phyloP scores from a whole-genome alignment of 2,888 invertebrate species.

The Eristalinus sepulchralis region DNA sequence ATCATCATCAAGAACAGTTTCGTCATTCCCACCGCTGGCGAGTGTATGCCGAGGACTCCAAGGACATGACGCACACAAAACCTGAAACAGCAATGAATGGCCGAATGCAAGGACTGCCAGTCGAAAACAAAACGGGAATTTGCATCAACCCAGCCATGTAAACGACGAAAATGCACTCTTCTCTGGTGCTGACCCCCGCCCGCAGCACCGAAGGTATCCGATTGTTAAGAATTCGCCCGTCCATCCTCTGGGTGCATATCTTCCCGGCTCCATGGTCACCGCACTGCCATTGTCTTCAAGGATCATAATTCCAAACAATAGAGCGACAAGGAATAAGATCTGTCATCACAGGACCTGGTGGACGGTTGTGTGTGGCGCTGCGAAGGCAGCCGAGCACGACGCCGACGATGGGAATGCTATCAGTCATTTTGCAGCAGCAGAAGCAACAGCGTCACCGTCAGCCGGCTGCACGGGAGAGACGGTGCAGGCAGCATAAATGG shows the following conservation, averaged over 20 bases:
- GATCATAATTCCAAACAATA: conserved; percentile 72
- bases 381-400: neutral
- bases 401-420: conserved; percentile 53
- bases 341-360: conserved; percentile 52
- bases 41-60: neutral
- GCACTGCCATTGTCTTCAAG: conserved; percentile 72
- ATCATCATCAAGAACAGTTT: conserved; percentile 26
- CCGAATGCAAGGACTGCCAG: conserved; percentile 57
- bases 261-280: conserved; percentile 57
- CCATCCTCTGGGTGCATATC: neutral
- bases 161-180: conserved; percentile 63
- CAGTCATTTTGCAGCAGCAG: conserved; percentile 69
- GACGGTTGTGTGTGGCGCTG: conserved; percentile 3
- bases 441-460: conserved; percentile 65
- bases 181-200: neutral
- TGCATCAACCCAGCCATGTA: conserved; percentile 68
- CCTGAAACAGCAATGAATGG: conserved; percentile 58
- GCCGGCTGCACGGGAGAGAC: conserved; percentile 45
- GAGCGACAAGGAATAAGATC: conserved; percentile 71
- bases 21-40: conserved; percentile 13
- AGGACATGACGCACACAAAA: conserved; percentile 26
- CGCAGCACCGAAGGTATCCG: conserved; percentile 1
- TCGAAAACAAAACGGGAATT: conserved; percentile 66
- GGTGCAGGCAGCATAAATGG: conserved; percentile 48
- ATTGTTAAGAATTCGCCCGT: conserved; percentile 48